Percentiles rank a stretch among this genome's conserved stretches.
Conservation (phyloP, 2,888 invertebrate genomes). For the Melipona bicolor region DNA sequence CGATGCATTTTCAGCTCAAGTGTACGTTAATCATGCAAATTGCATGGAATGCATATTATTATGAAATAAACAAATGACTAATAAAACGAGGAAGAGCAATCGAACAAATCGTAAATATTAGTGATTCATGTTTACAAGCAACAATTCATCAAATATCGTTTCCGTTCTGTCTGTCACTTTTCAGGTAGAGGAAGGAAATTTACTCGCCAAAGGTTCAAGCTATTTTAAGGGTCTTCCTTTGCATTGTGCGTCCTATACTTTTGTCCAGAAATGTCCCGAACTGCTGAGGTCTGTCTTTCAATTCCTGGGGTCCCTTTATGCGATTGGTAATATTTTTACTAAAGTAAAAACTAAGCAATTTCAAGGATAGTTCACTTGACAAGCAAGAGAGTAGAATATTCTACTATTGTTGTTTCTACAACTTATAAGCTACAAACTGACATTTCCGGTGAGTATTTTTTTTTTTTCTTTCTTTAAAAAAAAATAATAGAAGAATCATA, state of each 20-base stretch:
- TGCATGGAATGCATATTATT: background rate
- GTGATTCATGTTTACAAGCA: conserved; percentile 27
- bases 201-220: background rate
- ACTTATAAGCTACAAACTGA: background rate
- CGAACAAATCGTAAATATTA: conserved; percentile 18
- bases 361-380: conserved; percentile 18
- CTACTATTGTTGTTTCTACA: conserved; percentile 11
- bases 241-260: conserved; percentile 9
- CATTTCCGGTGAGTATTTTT: background rate
- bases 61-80: background rate
- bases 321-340: conserved; percentile 42
- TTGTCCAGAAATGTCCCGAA: conserved; percentile 31
- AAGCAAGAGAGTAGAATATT: conserved; percentile 6
- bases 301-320: conserved; percentile 11
- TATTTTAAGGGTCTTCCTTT: background rate
- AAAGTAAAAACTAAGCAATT: conserved; percentile 38
- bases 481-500: background rate
- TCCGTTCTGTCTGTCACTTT: background rate
- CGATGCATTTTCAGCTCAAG: background rate
- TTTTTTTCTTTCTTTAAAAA: background rate
- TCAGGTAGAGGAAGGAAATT: conserved; percentile 19
- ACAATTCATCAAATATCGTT: background rate
- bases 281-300: conserved; percentile 11
- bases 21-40: conserved; percentile 1
- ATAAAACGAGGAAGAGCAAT: background rate